A percentile compares a stretch with the other conserved stretches of the same genome.
These are phyloP conservation scores for Acropora yongei DNA, from an alignment of 64 coral and sea anemone species.

Conservation along the genomic window DNA sequence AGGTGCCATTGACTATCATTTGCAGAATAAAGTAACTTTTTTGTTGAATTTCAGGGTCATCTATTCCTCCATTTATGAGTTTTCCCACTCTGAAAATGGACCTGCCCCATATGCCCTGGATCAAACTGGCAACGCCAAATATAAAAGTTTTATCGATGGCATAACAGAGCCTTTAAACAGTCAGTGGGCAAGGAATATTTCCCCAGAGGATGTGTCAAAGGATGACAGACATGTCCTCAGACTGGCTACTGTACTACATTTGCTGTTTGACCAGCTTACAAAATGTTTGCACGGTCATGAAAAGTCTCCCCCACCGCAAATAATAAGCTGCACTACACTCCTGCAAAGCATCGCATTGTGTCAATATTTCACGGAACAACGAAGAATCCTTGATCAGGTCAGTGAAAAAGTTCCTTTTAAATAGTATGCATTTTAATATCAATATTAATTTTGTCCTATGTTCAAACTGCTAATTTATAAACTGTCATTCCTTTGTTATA, in stretches of 20 bases:
- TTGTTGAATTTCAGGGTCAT: background rate
- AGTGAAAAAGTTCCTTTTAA: background rate
- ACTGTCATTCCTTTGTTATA: no score
- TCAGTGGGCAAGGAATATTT: background rate
- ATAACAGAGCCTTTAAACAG: slow-evolving; percentile 12
- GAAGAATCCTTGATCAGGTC: slow-evolving; percentile 56
- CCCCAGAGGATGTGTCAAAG: slow-evolving; percentile 12
- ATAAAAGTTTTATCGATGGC: slow-evolving; percentile 2
- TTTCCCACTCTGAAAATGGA: slow-evolving; percentile 26
- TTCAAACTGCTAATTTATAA: no score
- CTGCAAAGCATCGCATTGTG: background rate
- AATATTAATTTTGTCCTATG: no score
- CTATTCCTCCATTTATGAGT: slow-evolving; percentile 17
- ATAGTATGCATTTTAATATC: no score
- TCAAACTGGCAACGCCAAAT: background rate
- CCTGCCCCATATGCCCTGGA: background rate
- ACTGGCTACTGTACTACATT: background rate
- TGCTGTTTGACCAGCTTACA: slow-evolving; percentile 15
- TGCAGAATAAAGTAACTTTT: background rate
- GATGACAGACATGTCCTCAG: slow-evolving; percentile 32
- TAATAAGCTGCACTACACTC: no score
- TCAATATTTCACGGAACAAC: slow-evolving; percentile 22
- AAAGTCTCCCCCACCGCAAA: no score
- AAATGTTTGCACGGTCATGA: background rate
- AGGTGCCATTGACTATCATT: background rate